These are phyloP conservation scores for Oncorhynchus clarkii DNA, from an alignment of 2,113 vertebrate species.

Conservation along the genomic window DNA sequence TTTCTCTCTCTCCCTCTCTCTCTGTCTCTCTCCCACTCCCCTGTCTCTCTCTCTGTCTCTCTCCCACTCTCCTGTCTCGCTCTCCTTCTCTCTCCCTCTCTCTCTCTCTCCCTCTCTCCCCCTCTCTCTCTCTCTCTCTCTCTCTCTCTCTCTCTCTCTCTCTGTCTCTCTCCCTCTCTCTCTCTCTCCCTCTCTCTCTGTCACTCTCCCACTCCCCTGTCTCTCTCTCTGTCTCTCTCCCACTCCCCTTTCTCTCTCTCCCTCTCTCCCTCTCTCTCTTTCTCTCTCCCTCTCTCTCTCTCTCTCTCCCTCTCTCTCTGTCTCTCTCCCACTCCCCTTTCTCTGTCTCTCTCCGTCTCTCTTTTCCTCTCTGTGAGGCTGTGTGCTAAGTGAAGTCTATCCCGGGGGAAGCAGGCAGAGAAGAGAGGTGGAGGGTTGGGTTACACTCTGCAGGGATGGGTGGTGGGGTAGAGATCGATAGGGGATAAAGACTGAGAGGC, in stretches of 20 bases:
- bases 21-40: too few species aligned
- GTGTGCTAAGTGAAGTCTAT: not conserved
- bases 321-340: too few species aligned
- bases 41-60: not conserved
- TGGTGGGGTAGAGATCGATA: conserved; percentile 1
- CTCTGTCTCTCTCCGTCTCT: not conserved
- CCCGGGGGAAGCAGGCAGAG: not conserved
- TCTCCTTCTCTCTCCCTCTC: too few species aligned
- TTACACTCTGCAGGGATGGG: conserved; percentile 68
- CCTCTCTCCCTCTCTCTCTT: not conserved
- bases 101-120: not conserved
- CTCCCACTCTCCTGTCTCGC: too few species aligned
- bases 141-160: too few species aligned
- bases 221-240: not conserved
- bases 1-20: too few species aligned
- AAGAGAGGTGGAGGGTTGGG: conserved; percentile 62
- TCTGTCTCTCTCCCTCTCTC: not conserved
- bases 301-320: too few species aligned
- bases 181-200: not conserved
- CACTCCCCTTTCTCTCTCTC: too few species aligned
- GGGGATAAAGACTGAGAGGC: not conserved
- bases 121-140: accelerated
- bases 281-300: not conserved
- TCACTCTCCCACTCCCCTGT: conserved; percentile 5
- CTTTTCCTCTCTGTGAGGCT: conserved; percentile 16